Base-by-base conservation (phyloP, 2,797 vertebrate genomes). In the Sebastes trivittatus region DNA sequence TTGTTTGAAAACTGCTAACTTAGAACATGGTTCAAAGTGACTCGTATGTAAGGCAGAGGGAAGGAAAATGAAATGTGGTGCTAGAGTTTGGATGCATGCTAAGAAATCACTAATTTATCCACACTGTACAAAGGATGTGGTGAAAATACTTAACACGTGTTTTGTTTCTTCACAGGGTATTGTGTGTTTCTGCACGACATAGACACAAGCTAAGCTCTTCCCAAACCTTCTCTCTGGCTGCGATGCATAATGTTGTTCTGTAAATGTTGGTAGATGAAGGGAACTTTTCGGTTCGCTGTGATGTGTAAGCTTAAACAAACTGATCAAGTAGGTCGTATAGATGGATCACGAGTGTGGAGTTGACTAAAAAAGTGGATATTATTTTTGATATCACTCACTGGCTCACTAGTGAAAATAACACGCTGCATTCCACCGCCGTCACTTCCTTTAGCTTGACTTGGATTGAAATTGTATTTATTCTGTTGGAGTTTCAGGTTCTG, bases 401-500 rank as follows among this genome's bases (percentile, higher is more conserved):
- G 77, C 59, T 75, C 55, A n/a, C 29, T 49, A 58, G 73, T 84
- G 77, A 81, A 77, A 88, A 38, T 72, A 83, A 81, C 36, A 69
- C 73, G 81, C 83, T 78, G 78, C 75, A 86, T 88, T 88, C 78
- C 79, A 73, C 82, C 87, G 77, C 78, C 72, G 59, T 84, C 58
- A 72, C 71, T 74, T 86, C 65, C 52, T 75, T 69, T 79, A 14
- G 42, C 68, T 75, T 85, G 67, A 72, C 72, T 79, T 81, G 49
- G 77, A 38, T 69, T 84, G 34, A 85, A 79, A 42, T 56, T 72
- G n/a, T 93, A 94, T 94, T 94, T 94, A 93, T 94, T 92, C 72
- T 87, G 30, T 85, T 73, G 20, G 60, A 25, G 30, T 87, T 87
- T 80, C 74, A 65, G 8, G 11, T 63, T 69, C 14, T 81, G 60